Evolutionary conservation across 2,888 invertebrate species (phyloP), one percentile per base, ranked within the genome.

Genomic region (Pseudanteris insignis): DNA sequence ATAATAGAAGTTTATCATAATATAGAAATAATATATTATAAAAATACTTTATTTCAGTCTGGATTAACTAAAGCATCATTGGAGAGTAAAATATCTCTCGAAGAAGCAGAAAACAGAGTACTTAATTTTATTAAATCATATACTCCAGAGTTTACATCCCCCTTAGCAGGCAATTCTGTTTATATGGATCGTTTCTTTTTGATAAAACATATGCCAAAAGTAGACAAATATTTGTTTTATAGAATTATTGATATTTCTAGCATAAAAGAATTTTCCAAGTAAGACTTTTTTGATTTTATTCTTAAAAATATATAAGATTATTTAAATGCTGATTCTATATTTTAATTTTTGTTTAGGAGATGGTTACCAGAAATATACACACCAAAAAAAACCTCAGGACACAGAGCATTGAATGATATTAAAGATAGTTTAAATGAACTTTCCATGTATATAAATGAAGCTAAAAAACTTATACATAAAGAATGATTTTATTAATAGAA

Each of bases 201-300:
- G 13, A 74, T 79, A 7, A 90, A 90, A 80, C 88, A 90, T 74
- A 93, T 96, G 92, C 95, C 94, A 0, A 82, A 67, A 30, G 81
- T 97, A 3, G 77, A 90, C 73, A 75, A 85, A 1, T 91, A 94
- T 76, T 81, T 97, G 65, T 95, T 97, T 77, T 96, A 97, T 79
- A 86, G 97, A 69, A 89, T 94, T 32, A 88, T 99, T 63, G 98
- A 98, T 83, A 95, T 96, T 1, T 92, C 92, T 24, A 86, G 92
- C 0, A 81, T 98, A 10, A 96, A 96, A 77, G 96, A 96, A 80
- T 77, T 97, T 13, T 77, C 81, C 66, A 81, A 71, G 82, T 81
- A 72, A 38, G 2, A 30, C 33, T 21, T 21, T 21, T n/a, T n/a
- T n/a, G n/a, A n/a, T n/a, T n/a, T n/a, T n/a, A n/a, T n/a, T n/a